These are phyloP conservation scores for Campylorhamphus procurvoides DNA, from an alignment of 2,113 vertebrate genomes.

Conservation along the genomic window DNA sequence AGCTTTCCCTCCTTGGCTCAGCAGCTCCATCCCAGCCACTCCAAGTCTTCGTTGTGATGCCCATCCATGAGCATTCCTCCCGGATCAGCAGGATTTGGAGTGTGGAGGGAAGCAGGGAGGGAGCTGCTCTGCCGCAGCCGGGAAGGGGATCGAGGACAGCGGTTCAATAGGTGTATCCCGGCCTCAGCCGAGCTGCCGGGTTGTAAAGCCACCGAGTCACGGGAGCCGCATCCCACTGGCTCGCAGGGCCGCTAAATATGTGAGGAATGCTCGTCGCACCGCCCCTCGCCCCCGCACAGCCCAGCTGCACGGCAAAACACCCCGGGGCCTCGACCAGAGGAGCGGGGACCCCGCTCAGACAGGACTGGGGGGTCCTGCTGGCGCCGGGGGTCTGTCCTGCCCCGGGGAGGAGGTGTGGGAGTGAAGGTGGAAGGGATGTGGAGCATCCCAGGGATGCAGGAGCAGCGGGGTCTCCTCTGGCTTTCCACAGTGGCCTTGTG, in stretches of 20 bases:
- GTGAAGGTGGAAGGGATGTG: rapidly evolving
- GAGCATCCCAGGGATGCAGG: background rate
- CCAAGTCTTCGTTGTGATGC: rapidly evolving
- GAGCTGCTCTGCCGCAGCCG: rapidly evolving
- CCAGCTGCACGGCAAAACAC: conserved; percentile 32
- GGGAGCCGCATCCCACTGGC: background rate
- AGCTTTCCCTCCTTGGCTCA: background rate
- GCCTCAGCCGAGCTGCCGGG: background rate
- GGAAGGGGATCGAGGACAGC: rapidly evolving
- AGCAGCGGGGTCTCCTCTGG: no score
- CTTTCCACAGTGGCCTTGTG: background rate
- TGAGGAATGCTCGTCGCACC: conserved; percentile 37
- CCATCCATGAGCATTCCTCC: rapidly evolving
- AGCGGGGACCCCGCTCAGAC: background rate
- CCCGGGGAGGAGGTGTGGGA: rapidly evolving
- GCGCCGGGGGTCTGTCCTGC: background rate
- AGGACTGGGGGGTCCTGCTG: rapidly evolving
- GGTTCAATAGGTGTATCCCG: rapidly evolving
- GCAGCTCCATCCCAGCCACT: background rate
- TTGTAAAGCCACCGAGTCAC: background rate
- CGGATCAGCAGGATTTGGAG: rapidly evolving
- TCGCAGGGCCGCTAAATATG: conserved; percentile 18
- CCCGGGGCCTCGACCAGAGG: background rate
- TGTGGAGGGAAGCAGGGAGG: rapidly evolving
- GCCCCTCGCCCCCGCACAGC: conserved; percentile 36